Base-by-base conservation (phyloP, 2,888 invertebrate species). In the Leptinotarsa juncta region DNA sequence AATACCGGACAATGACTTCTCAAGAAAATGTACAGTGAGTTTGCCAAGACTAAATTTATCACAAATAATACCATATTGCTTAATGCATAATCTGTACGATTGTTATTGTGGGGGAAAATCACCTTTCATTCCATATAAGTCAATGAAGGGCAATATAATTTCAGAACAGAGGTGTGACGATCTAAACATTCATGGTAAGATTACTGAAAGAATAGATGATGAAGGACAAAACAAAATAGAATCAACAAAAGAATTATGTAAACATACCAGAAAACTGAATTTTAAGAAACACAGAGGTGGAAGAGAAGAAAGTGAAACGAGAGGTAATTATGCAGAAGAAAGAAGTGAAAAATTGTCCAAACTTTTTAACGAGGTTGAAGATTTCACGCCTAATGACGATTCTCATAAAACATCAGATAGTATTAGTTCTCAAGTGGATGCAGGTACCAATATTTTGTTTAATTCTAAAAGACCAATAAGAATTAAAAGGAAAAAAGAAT, bases 61-160 rank as follows among this genome's bases (percentile, higher is more conserved):
- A 2, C 75, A 91, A 81, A 83, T 93, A 65, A 90, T 91, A 76
- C 90, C 91, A 0, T 93, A 90, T 89, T 94, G 94, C 81, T 91
- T 93, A 90, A 88, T 90, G 3, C 94, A 94, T 83, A 88, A 90
- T 80, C 84, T 92, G 67, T 93, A 94, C 81, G 91, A 91, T 83
- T 94, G 94, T 85, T 91, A 91, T 84, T 94, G 93, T 83, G 90
- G 90, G 79, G 90, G 91, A 4, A 42, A 3, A 42, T 57, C 57
- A 14, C 26, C 55, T 60, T 69, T 23, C 15, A 20, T 57, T 57
- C 57, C 69, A 32, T 42, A 42, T 42, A 42, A 12, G 42, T 42
- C 42, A 10, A 42, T 42, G 10, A 42, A 42, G 42, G 42, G 10
- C 42, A 42, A 42, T 42, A 42, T 42, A 42, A 42, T 42, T 10